phyloP scores from a whole-genome alignment of 2,113 vertebrate genomes.

The Channa argus region DNA sequence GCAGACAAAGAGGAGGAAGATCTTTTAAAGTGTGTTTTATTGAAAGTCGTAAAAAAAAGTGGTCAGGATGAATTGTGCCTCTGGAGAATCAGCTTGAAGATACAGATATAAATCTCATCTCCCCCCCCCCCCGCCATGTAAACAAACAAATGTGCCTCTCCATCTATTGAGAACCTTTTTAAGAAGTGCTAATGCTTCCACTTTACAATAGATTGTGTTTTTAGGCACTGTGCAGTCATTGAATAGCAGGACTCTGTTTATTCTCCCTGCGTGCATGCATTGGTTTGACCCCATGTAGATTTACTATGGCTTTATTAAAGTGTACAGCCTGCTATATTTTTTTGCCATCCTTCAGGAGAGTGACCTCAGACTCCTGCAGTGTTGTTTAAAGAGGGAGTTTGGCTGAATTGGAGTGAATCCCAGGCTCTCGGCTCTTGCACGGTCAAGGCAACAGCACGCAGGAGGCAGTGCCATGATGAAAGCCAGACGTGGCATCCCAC shows the following conservation, averaged over 20 bases:
- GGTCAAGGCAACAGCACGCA: conserved; percentile 27
- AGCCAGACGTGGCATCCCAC: conserved; percentile 79
- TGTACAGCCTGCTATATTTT: conserved; percentile 17
- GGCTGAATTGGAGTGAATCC: conserved; percentile 39
- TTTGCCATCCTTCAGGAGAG: conserved; percentile 36
- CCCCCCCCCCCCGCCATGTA: conserved; percentile 29
- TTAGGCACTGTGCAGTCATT: conserved; percentile 12
- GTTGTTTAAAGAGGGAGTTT: conserved; percentile 57
- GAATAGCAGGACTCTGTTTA: conserved; percentile 25
- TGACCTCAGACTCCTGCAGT: conserved; percentile 60
- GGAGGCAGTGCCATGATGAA: conserved; percentile 71
- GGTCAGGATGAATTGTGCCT: conserved; percentile 62
- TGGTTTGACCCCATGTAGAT: conserved; percentile 21
- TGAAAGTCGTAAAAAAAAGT: conserved; percentile 64
- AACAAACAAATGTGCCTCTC: conserved; percentile 54
- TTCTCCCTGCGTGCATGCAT: neutral
- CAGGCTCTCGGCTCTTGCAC: conserved; percentile 2
- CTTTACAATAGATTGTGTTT: conserved; percentile 1
- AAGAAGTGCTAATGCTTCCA: conserved; percentile 6
- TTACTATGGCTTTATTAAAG: conserved; percentile 24
- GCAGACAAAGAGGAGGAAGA: conserved; percentile 64
- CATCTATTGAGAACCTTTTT: neutral
- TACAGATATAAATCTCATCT: conserved; percentile 51
- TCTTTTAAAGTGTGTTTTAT: conserved; percentile 76
- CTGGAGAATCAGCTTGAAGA: conserved; percentile 36